A percentile compares a stretch with the other conserved stretches of the same genome.
These are phyloP conservation scores for Agriopis leucophaearia DNA, from an alignment of 2,888 invertebrate species.

Conservation along the genomic window DNA sequence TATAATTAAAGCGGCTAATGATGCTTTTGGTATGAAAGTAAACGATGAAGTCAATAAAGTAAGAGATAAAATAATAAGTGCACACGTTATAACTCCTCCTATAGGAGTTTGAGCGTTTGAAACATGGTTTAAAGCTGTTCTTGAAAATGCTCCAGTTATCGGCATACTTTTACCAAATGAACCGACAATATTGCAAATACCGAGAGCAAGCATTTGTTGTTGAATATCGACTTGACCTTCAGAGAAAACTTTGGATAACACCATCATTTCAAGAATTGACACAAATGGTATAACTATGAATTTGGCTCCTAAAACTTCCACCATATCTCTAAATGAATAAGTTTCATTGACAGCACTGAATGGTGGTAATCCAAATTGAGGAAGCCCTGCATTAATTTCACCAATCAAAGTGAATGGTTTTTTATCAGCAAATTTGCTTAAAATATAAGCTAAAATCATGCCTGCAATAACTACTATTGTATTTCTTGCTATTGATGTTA, in stretches of 20 bases:
- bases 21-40: conserved; percentile 94
- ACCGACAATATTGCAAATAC: conserved; percentile 92
- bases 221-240: conserved; percentile 94
- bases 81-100: conserved; percentile 91
- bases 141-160: conserved; percentile 93
- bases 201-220: conserved; percentile 96
- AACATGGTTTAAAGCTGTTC: conserved; percentile 95
- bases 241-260: conserved; percentile 92
- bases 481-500: conserved; percentile 90
- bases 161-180: conserved; percentile 96
- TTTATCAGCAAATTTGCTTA: conserved; percentile 57
- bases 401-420: conserved; percentile 89
- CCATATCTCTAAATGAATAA: conserved; percentile 87
- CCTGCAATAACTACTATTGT: conserved; percentile 92
- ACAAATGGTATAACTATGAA: conserved; percentile 89
- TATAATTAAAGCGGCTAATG: conserved; percentile 95
- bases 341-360: conserved; percentile 88
- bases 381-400: conserved; percentile 89
- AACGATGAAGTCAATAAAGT: conserved; percentile 93
- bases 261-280: conserved; percentile 90
- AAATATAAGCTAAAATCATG: conserved; percentile 86
- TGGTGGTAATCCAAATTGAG: conserved; percentile 88
- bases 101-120: conserved; percentile 95
- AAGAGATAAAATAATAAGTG: conserved; percentile 91
- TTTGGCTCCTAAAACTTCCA: conserved; percentile 86